A percentile compares a stretch with the other conserved stretches of the same genome.
These are phyloP conservation scores for Symphodus melops DNA, from an alignment of 2,113 vertebrate species.

Conservation along the genomic window DNA sequence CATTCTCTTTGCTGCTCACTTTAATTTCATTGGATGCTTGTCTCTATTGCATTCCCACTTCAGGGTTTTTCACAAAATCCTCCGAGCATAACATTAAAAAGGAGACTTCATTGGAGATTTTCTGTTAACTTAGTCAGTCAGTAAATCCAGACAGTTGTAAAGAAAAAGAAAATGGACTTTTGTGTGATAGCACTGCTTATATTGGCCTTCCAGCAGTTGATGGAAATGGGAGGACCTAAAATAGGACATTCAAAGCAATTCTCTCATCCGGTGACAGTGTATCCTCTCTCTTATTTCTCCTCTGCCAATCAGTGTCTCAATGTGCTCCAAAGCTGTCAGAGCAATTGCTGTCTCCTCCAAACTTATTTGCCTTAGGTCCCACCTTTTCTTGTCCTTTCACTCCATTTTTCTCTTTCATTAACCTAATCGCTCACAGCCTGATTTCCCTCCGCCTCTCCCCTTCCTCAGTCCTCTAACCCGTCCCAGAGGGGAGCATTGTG, in stretches of 20 bases:
- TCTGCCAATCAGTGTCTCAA: conserved; percentile 66
- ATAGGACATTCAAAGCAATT: conserved; percentile 66
- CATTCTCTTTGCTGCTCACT: neutral
- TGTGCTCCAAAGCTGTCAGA: conserved; percentile 57
- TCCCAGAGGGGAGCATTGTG: conserved; percentile 64
- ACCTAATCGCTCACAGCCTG: conserved; percentile 78
- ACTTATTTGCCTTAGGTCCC: conserved; percentile 75
- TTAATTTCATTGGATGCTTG: neutral
- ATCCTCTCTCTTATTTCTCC: conserved; percentile 62
- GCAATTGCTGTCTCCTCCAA: conserved; percentile 69
- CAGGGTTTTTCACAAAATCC: conserved; percentile 22
- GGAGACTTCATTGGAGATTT: conserved; percentile 40
- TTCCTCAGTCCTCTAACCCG: conserved; percentile 60
- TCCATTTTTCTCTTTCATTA: conserved; percentile 77
- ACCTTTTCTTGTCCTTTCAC: conserved; percentile 74
- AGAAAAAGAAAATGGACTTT: conserved; percentile 41
- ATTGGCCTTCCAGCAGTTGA: conserved; percentile 62
- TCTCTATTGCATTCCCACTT: neutral
- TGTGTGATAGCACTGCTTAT: conserved; percentile 50
- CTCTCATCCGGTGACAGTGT: conserved; percentile 63
- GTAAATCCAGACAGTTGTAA: conserved; percentile 58
- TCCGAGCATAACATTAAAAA: conserved; percentile 20
- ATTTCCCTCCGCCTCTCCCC: conserved; percentile 64
- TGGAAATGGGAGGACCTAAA: conserved; percentile 52
- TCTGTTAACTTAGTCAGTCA: conserved; percentile 37